Base-by-base conservation (phyloP, 2,797 vertebrate genomes). In the Microcaecilia unicolor region DNA sequence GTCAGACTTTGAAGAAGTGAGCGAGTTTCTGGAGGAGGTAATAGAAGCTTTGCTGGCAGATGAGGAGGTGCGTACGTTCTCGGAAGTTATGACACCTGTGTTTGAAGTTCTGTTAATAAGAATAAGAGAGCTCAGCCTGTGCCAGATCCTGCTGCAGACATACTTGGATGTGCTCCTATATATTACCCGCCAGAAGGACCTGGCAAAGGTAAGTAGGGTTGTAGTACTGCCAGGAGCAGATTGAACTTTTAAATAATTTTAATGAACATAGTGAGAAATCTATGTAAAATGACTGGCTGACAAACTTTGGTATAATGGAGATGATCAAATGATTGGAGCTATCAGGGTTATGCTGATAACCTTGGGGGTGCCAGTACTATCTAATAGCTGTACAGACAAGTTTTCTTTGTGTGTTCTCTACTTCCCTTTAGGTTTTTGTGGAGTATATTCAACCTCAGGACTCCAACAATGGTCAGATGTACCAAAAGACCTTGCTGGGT, bases 371-470 rank as follows among this genome's bases (percentile, higher is more conserved):
- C n/a, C n/a, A n/a, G n/a, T n/a, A n/a, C n/a, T n/a, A n/a, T n/a
- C n/a, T n/a, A n/a, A n/a, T n/a, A n/a, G n/a, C n/a, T n/a, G n/a
- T n/a, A n/a, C n/a, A n/a, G n/a, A n/a, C n/a, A n/a, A n/a, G n/a
- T n/a, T n/a, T n/a, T n/a, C n/a, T n/a, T n/a, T n/a, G n/a, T n/a
- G n/a, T 28, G 34, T 14, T 44, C 23, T 19, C 28, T 23, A 29
- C 1, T 13, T 10, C 55, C 26, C 13, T 9, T 3, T 42, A 99
- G 96, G 90, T 97, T 19, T 83, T 98, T 60, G 85, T 90, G 32
- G 84, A 92, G 40, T 84, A 98, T 40, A 92, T 90, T 69, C 91
- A 97, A 43, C 93, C 95, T 48, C 96, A 96, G 79, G 94, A 99
- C 44, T 86, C 84, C 47, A 76, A 61, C 51, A 94, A 91, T 22